Evolutionary conservation across 2,888 invertebrate genomes (phyloP).

Genomic region (Netelia virgata): DNA sequence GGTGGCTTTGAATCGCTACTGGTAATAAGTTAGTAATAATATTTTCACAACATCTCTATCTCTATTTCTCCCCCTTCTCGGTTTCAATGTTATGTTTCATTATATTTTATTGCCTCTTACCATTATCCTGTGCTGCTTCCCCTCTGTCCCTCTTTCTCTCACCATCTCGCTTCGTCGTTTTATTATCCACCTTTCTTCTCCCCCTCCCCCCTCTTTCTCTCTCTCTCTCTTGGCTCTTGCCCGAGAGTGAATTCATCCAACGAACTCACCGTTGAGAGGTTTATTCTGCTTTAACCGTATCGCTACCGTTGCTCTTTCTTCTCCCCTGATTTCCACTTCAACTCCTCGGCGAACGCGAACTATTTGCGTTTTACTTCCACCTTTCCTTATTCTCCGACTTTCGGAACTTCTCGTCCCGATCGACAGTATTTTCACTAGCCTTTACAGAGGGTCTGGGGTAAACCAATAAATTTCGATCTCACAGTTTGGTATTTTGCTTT

Average conservation of each 20-base stretch:
- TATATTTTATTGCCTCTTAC: conserved; percentile 72
- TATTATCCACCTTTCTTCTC: conserved; percentile 57
- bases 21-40: conserved; percentile 84
- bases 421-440: background rate
- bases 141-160: conserved; percentile 29
- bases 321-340: conserved; percentile 66
- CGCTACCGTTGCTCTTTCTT: conserved; percentile 63
- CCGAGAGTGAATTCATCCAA: conserved; percentile 81
- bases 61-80: conserved; percentile 64
- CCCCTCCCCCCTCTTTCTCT: conserved; percentile 69
- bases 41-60: conserved; percentile 83
- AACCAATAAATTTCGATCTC: background rate
- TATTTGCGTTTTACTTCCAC: conserved; percentile 16
- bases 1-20: conserved; percentile 63
- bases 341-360: conserved; percentile 44
- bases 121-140: conserved; percentile 38
- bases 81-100: conserved; percentile 74
- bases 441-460: background rate
- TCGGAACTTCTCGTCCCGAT: conserved; percentile 9
- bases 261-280: conserved; percentile 84
- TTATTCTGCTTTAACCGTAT: conserved; percentile 83
- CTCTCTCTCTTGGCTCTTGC: conserved; percentile 81
- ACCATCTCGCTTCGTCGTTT: conserved; percentile 52
- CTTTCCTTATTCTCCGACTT: conserved; percentile 26
- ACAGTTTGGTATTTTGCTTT: background rate